phyloP scores from a whole-genome alignment of 2,797 vertebrate genomes.

The Spondyliosoma cantharus region DNA sequence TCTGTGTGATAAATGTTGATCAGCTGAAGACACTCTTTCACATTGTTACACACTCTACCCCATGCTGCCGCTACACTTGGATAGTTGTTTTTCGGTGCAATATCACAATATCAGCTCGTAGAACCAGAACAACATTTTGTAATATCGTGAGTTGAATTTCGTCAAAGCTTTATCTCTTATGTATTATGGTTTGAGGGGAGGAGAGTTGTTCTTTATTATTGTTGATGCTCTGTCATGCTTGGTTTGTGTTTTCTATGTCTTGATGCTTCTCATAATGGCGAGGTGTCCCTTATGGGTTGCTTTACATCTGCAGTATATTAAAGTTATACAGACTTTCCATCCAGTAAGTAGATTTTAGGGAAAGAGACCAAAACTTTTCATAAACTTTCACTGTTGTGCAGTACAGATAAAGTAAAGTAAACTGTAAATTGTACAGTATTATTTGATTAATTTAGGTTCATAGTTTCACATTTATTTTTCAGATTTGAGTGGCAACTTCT shows the following conservation, averaged over 20 bases:
- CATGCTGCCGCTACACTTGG: neutral
- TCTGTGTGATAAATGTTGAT: conserved; percentile 1
- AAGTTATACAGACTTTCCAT: neutral
- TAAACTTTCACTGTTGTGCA: too few relatives aligned
- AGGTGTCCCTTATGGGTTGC: neutral
- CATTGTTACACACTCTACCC: neutral
- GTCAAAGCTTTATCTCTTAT: too few relatives aligned
- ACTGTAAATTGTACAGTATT: neutral
- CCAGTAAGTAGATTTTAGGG: too few relatives aligned
- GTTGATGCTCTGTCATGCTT: too few relatives aligned
- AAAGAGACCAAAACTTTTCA: too few relatives aligned
- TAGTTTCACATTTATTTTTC: neutral
- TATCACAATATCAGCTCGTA: neutral
- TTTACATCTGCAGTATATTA: too few relatives aligned
- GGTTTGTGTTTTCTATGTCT: too few relatives aligned
- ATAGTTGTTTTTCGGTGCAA: neutral
- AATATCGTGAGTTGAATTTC: neutral
- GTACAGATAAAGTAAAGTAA: too few relatives aligned
- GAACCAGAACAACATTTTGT: neutral
- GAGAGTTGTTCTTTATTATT: too few relatives aligned
- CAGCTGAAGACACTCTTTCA: neutral
- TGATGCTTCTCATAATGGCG: too few relatives aligned
- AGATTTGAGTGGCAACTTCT: neutral
- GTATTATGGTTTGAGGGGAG: too few relatives aligned
- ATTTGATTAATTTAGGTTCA: neutral